Base-by-base conservation (phyloP, 2,888 invertebrate genomes). In the Campoletis raptor region DNA sequence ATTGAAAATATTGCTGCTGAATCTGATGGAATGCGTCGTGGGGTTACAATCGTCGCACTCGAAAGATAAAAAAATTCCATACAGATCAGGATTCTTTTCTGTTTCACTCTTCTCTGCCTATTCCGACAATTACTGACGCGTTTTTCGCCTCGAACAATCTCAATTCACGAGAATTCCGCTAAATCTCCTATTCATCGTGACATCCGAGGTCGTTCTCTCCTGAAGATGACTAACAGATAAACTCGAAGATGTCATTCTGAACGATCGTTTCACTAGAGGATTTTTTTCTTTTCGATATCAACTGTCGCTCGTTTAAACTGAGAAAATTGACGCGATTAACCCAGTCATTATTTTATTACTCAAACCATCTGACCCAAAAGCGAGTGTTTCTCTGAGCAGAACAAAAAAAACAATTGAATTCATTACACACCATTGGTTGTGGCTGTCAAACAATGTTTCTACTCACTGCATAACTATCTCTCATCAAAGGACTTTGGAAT, bases 1-100 rank as follows among this genome's bases (percentile, higher is more conserved):
- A 85, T 85, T 85, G 85, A 85, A 85, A 85, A 79, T 85, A 79
- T 82, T 73, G 85, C 69, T 73, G 85, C 45, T 74, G 45, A 78
- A 78, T 74, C 67, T 69, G 66, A 73, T 48, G 85, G 85, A 82
- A 85, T 85, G 82, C 78, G 45, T 69, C 73, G 40, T 52, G 78
- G 78, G 78, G 78, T 82, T 82, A 82, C 74, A 82, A 85, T 74
- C 74, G 73, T 79, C 72, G 77, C 40, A 69, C 24, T 54, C 52
- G 48, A 57, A 48, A 37, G 42, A 36, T 30, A 21, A 52, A 30
- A 12, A 54, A 78, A 40, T 40, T 64, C 70, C 24, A 36, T 10
- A 61, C 18, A 82, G 42, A 85, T 69, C 82, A 78, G 73, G 73
- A 73, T 70, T 77, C 85, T 45, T 70, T 64, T 69, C 42, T 64